Conservation (phyloP, 2,113 vertebrate genomes). For the Notechis scutatus region DNA sequence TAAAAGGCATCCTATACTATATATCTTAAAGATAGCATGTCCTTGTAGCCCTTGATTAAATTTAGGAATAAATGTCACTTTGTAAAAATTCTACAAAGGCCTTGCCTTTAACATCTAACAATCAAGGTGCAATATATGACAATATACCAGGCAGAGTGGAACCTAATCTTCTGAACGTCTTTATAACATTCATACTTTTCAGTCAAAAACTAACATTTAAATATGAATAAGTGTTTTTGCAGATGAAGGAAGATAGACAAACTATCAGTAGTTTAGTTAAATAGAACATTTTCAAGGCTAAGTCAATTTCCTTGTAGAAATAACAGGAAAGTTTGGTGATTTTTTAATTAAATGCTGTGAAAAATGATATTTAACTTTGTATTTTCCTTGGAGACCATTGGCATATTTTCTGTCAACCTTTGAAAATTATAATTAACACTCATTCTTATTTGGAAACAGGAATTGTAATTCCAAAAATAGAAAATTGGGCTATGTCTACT, state of each 20-base stretch:
- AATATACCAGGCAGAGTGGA: not conserved
- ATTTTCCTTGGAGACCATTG: not conserved
- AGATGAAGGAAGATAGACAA: not conserved
- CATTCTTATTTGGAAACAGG: not conserved
- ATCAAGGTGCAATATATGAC: not conserved
- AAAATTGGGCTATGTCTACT: not conserved
- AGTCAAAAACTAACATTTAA: not conserved
- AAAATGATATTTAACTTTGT: not conserved
- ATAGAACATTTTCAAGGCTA: not conserved
- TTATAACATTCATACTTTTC: conserved; percentile 12
- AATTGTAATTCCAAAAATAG: not conserved
- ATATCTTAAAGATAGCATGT: not conserved
- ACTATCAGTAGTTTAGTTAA: not conserved
- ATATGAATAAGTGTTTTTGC: not conserved
- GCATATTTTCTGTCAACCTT: not conserved
- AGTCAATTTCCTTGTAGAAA: not conserved
- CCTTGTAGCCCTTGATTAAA: not conserved
- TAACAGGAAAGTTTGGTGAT: not conserved
- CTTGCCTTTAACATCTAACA: not conserved
- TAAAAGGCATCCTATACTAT: not conserved
- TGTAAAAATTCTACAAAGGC: not conserved
- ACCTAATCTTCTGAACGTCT: not conserved
- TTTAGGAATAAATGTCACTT: not conserved
- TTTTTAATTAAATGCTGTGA: not conserved
- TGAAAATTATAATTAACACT: not conserved